Conservation (phyloP, 2,888 invertebrate genomes). For the Caenorhabditis becei region DNA sequence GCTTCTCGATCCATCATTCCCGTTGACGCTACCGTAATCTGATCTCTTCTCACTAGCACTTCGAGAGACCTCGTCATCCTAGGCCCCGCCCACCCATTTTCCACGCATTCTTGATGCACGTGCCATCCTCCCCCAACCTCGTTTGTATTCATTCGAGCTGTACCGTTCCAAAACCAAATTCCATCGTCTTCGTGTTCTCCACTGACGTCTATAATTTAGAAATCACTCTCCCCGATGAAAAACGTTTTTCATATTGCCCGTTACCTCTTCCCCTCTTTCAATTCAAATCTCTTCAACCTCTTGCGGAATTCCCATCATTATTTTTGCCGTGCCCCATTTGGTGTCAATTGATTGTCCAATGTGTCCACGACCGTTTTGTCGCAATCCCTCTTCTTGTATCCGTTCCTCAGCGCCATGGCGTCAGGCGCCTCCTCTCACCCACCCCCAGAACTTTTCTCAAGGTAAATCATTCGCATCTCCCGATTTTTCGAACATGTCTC, state of each 20-base stretch:
- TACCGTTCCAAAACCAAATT: background rate
- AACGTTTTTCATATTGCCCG: constrained; percentile 7
- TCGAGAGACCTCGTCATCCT: background rate
- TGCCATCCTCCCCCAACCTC: background rate
- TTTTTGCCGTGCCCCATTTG: constrained; percentile 58
- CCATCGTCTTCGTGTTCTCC: background rate
- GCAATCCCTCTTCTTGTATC: constrained; percentile 50
- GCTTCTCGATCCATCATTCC: constrained; percentile 48
- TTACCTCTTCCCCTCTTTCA: background rate
- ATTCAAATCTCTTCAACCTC: constrained; percentile 8
- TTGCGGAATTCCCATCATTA: constrained; percentile 44
- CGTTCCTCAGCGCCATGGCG: constrained; percentile 34
- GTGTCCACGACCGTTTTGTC: constrained; percentile 52
- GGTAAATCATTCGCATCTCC: constrained; percentile 43
- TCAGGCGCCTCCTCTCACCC: background rate
- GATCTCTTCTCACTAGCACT: constrained; percentile 7
- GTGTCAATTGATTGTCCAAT: constrained; percentile 50
- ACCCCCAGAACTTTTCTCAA: constrained; percentile 39
- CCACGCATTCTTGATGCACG: constrained; percentile 12
- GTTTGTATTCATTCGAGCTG: background rate
- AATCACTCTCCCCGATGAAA: background rate
- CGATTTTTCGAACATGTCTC: background rate
- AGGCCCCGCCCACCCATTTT: constrained; percentile 22
- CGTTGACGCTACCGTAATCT: constrained; percentile 44
- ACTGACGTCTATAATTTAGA: background rate